Evolutionary conservation across 2,888 invertebrate species (phyloP).

Genomic region (Eugnorisma glareosa): DNA sequence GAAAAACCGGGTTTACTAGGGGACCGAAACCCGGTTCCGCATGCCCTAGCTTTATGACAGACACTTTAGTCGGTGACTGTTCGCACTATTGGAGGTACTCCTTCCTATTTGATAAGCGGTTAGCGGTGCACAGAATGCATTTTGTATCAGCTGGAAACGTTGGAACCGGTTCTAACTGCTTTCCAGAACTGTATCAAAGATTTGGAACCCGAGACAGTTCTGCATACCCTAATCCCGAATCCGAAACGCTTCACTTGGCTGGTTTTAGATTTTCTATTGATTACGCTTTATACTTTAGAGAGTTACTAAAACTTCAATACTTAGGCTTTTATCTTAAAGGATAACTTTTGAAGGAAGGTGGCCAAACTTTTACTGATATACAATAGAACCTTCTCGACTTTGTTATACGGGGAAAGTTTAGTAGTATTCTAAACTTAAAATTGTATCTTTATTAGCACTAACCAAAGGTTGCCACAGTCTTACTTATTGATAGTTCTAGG

Average conservation of each 20-base stretch:
- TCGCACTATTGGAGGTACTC: background rate
- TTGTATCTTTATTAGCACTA: background rate
- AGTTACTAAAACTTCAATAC: constrained; percentile 13
- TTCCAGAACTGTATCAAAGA: background rate
- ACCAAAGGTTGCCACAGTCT: background rate
- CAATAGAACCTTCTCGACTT: background rate
- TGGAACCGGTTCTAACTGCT: background rate
- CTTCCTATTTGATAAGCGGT: background rate
- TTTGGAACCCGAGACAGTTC: background rate
- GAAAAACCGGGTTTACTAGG: too few relatives aligned
- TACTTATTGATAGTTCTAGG: background rate
- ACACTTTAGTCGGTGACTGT: background rate
- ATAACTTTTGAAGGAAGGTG: constrained; percentile 6
- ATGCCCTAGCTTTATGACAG: too few relatives aligned
- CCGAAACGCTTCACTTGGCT: background rate
- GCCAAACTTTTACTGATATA: constrained; percentile 12
- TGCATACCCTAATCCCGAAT: background rate
- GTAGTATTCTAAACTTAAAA: background rate
- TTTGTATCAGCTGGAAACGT: background rate
- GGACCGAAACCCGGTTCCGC: too few relatives aligned
- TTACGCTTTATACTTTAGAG: constrained; percentile 16
- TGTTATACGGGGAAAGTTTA: background rate
- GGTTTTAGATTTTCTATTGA: background rate
- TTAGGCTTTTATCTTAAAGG: background rate
- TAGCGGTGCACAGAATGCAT: background rate